Evolutionary conservation across 2,113 vertebrate genomes (phyloP).

Genomic region (Anoura caudifer): DNA sequence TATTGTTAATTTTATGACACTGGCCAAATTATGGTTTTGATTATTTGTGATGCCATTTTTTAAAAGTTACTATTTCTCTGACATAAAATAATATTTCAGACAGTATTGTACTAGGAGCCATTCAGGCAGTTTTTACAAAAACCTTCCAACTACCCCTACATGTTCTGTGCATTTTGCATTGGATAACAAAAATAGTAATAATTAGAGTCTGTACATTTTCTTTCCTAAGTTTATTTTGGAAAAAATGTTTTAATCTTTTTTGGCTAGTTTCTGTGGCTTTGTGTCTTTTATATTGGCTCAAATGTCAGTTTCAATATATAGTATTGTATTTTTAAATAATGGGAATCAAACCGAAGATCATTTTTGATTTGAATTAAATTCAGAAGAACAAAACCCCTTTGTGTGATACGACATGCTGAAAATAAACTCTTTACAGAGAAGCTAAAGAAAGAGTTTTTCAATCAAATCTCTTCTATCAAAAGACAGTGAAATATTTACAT

Average conservation of each 20-base stretch:
- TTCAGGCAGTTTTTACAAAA: constrained; percentile 17
- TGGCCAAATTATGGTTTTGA: constrained; percentile 42
- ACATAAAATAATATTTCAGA: constrained; percentile 46
- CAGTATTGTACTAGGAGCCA: constrained; percentile 45
- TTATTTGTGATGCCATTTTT: constrained; percentile 35
- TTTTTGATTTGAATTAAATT: constrained; percentile 67
- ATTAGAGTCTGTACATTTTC: constrained; percentile 46
- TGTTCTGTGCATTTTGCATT: constrained; percentile 33
- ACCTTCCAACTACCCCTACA: background rate
- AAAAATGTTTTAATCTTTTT: constrained; percentile 35
- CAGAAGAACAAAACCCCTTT: constrained; percentile 69
- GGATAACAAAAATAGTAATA: constrained; percentile 49
- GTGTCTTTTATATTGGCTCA: constrained; percentile 66
- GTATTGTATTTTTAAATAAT: constrained; percentile 60
- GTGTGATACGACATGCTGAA: background rate
- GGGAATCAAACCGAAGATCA: constrained; percentile 58
- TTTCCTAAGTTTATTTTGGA: constrained; percentile 34
- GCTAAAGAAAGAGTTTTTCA: constrained; percentile 67
- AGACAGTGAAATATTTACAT: constrained; percentile 59
- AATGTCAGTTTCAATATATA: constrained; percentile 59
- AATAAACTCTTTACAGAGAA: constrained; percentile 67
- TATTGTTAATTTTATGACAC: constrained; percentile 72
- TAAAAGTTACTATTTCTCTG: constrained; percentile 40
- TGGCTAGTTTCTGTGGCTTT: constrained; percentile 57
- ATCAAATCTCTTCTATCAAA: constrained; percentile 69